Evolutionary conservation across 1,140 invertebrate genomes (phyloP), one percentile per base, ranked within the genome.

Genomic region (Polypedilum vanderplanki): DNA sequence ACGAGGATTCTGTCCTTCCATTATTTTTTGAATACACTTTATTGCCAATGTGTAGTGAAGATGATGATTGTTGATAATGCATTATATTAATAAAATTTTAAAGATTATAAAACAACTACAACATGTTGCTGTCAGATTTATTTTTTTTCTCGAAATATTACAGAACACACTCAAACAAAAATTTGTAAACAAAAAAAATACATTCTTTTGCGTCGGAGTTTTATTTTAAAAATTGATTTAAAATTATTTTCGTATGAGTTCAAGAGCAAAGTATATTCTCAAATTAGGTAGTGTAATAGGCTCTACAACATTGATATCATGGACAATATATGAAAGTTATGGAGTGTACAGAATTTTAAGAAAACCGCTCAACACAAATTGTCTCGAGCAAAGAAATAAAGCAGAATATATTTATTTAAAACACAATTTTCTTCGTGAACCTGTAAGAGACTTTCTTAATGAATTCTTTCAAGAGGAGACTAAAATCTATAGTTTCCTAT

Each of bases 381-480:
- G 17, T 20, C 17, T 70, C 5, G 24, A 33, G 10, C 9, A 10
- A 4, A 5, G 20, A 18, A 70, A 22, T 18, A 70, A 20, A 70
- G 9, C n/a, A 4, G 65, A 70, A 20, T 70, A 9, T 9, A 70
- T 70, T 22, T 70, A 70, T 20, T 18, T 70, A 7, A 18, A 70
- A 22, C 65, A 70, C 10, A 22, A 70, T 70, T 70, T 18, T 22
- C 10, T 70, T 7, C 17, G 65, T 4, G 17, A 70, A 7, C 65
- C 65, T 18, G 65, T 70, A 20, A 5, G 20, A 22, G 65, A 70
- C 20, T 70, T 70, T 17, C 20, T 70, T 0, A 70, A 70, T 70
- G 18, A 70, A 18, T 22, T 70, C 17, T 70, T 70, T 70, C 7
- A 70, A 70, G 65, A 70, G 17, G 65, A 70, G 20, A 70, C 65